Evolutionary conservation across 2,113 vertebrate genomes (phyloP).

Genomic region (Crotalus horridus): DNA sequence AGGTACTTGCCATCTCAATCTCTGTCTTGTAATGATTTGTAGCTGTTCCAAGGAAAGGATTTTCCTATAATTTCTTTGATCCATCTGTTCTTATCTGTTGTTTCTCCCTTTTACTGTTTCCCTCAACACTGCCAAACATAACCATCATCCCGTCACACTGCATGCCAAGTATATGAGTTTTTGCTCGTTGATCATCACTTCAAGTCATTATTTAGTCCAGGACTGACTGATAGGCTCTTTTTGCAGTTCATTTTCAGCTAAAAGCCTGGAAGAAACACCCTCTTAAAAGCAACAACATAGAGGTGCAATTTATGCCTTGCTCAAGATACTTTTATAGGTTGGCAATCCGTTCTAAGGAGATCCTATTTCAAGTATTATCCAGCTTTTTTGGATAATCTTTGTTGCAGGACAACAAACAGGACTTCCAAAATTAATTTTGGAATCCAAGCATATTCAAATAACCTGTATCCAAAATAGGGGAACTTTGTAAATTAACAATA

Average conservation of each 20-base stretch:
- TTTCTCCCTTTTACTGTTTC: not conserved
- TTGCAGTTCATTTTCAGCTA: not conserved
- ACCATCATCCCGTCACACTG: not conserved
- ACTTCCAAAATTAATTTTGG: not conserved
- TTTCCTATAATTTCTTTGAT: not conserved
- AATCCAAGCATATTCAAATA: not conserved
- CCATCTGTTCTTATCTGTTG: not conserved
- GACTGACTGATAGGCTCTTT: not conserved
- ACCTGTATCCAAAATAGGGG: not conserved
- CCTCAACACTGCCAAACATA: not conserved
- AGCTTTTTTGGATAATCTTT: not conserved
- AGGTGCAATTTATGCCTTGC: not conserved
- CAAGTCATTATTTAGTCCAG: not conserved
- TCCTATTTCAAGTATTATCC: not conserved
- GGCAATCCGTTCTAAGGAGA: not conserved
- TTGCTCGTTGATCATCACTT: not conserved
- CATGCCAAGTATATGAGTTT: not conserved
- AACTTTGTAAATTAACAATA: not conserved
- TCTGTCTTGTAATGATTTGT: not conserved
- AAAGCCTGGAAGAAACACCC: not conserved
- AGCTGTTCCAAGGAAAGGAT: not conserved
- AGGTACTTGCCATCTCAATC: not conserved
- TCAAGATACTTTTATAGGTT: not conserved
- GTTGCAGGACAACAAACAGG: not conserved
- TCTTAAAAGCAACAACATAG: not conserved